Evolutionary conservation across 92 coral and sea anemone genomes (phyloP).

Genomic region (Muricea muricata): DNA sequence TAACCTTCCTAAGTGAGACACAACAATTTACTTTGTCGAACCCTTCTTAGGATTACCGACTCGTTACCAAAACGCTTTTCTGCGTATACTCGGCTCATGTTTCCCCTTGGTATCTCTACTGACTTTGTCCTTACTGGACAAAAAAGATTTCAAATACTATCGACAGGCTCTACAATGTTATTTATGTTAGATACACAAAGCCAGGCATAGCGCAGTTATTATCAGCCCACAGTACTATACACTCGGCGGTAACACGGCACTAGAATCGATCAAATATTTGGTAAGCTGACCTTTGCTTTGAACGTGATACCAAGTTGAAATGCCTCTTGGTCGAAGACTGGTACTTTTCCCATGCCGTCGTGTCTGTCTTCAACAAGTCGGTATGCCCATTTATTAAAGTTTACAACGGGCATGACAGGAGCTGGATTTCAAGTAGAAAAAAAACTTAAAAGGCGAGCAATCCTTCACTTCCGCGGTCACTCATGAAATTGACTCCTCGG

Average conservation of each 20-base stretch:
- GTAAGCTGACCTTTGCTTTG: constrained; percentile 81
- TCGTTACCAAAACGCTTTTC: too few relatives aligned
- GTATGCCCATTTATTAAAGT: constrained; percentile 47
- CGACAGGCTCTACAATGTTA: background rate
- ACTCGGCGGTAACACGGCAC: too few relatives aligned
- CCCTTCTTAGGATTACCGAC: too few relatives aligned
- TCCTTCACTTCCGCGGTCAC: background rate
- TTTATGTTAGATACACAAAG: background rate
- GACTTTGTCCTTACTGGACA: background rate
- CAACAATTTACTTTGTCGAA: background rate
- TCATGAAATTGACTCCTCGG: background rate
- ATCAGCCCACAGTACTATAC: background rate
- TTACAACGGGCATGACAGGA: constrained; percentile 25
- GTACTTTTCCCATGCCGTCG: constrained; percentile 80
- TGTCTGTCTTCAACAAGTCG: constrained; percentile 90
- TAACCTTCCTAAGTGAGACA: background rate
- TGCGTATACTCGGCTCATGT: too few relatives aligned
- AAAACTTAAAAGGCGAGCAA: background rate
- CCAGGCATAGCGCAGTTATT: background rate
- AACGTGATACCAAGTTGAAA: constrained; percentile 95
- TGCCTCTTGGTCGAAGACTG: constrained; percentile 87
- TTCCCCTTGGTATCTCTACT: too few relatives aligned
- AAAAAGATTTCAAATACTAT: background rate
- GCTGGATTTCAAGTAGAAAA: background rate
- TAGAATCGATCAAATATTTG: background rate